Evolutionary conservation across 2,113 vertebrate genomes (phyloP), one percentile per base, ranked within the genome.

Genomic region (Triplophysa dalaica): DNA sequence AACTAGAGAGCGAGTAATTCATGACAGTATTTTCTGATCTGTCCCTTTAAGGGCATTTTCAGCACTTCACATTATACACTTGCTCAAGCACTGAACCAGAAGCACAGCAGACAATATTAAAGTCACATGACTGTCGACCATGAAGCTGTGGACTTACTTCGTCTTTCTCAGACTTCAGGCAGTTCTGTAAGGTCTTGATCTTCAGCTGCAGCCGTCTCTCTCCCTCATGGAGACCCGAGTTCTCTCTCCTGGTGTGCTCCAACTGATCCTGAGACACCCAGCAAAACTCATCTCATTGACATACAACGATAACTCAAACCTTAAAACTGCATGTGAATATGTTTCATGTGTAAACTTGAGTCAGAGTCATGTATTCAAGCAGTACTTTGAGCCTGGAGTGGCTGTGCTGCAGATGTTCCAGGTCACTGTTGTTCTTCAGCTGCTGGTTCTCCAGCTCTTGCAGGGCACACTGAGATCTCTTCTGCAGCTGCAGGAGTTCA

Each of bases 111-210:
- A 26, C 58, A 21, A 2, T n/a, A n/a, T 17, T 38, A 56, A 17
- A 10, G 19, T 21, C 19, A 10, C 54, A n/a, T 58, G 54, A n/a
- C 48, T 17, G 54, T n/a, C 19, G 19, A 56, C 14, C 13, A 13
- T 52, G 43, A 33, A 1, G 52, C 9, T 17, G 29, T 48, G 41
- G 24, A 10, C 91, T 90, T 89, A 98, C 97, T 93, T 99, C 97
- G 65, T 99, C 97, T 84, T 98, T 99, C 82, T 99, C 97, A 56
- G 94, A 97, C 91, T 98, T 98, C 79, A 98, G 92, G 82, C 96
- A 94, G 86, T 94, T 96, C 83, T 97, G 96, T 80, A 99, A 88
- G 84, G 93, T 97, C 87, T 94, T 95, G 70, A 97, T 96, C 89
- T 97, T 99, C 85, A 94, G 93, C 48, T 96, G 97, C 0, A 97